Percentiles rank a stretch among this genome's conserved stretches.
Evolutionary conservation across 2,113 vertebrate genomes (phyloP).

Genomic region (Ahaetulla prasina): DNA sequence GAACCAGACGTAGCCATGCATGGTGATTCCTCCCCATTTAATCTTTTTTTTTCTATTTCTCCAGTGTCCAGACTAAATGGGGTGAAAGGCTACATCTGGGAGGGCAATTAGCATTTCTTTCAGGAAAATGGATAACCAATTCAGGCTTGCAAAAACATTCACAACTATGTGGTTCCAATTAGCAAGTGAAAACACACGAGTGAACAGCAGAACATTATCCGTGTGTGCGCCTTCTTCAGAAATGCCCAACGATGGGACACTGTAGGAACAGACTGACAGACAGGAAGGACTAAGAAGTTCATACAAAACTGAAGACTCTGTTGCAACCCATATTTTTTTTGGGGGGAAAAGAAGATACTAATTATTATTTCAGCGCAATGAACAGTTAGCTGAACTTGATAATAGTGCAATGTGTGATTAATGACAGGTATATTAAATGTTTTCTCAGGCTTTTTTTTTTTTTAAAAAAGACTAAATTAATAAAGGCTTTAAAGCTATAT

Average conservation of each 20-base stretch:
- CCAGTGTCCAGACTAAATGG: not conserved
- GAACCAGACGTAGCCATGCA: not conserved
- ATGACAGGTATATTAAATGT: conserved; percentile 47
- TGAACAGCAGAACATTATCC: conserved; percentile 21
- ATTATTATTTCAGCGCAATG: conserved; percentile 46
- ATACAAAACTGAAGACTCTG: conserved; percentile 36
- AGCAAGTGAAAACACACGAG: conserved; percentile 27
- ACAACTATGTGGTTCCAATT: conserved; percentile 12
- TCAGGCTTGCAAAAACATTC: conserved; percentile 24
- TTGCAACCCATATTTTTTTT: conserved; percentile 36
- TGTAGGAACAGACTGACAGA: conserved; percentile 20
- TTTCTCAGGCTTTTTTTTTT: conserved; percentile 20
- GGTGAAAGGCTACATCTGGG: not conserved
- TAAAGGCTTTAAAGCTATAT: conserved; percentile 37
- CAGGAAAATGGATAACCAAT: not conserved
- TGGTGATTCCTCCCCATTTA: not conserved
- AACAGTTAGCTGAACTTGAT: conserved; percentile 44
- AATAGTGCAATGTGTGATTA: conserved; percentile 51
- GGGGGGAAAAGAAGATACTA: conserved; percentile 48
- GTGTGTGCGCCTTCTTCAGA: not conserved
- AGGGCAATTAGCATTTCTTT: conserved; percentile 20
- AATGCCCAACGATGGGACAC: not conserved
- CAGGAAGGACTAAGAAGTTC: conserved; percentile 9
- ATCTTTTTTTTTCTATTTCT: not conserved
- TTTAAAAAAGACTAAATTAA: conserved; percentile 45